Percentiles rank a stretch among this genome's conserved stretches.
These are phyloP conservation scores for Rhagonycha lutea DNA, from an alignment of 2,888 invertebrate species.

Conservation along the genomic window DNA sequence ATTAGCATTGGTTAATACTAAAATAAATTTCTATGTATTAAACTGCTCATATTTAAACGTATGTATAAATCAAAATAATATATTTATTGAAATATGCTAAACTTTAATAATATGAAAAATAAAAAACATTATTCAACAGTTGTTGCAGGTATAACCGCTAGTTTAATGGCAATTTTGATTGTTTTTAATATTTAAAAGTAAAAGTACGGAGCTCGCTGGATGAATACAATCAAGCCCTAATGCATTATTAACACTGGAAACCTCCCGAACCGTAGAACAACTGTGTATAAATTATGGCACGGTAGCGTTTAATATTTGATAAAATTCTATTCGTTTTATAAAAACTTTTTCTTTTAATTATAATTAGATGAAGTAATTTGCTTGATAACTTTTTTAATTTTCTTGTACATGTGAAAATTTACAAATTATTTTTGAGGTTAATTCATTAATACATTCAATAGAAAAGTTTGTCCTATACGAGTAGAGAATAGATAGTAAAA, in stretches of 20 bases:
- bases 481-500: neutral
- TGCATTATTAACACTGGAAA: slow-evolving; percentile 19
- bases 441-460: neutral
- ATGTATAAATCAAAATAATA: no score
- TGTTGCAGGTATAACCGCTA: neutral
- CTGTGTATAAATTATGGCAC: neutral
- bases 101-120: neutral
- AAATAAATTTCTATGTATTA: neutral
- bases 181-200: slow-evolving; percentile 17
- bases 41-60: neutral
- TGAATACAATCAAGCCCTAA: slow-evolving; percentile 21
- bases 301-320: neutral
- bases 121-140: neutral
- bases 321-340: neutral
- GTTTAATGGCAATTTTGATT: neutral
- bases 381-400: neutral
- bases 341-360: neutral
- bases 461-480: no score
- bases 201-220: slow-evolving; percentile 11
- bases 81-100: neutral
- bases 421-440: neutral
- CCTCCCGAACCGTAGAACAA: slow-evolving; percentile 8
- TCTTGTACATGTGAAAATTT: neutral
- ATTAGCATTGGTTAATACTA: neutral
- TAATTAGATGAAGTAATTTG: neutral